Conservation (phyloP, 53 echinoderm and acorn worm species). For the Actinopyga echinites region DNA sequence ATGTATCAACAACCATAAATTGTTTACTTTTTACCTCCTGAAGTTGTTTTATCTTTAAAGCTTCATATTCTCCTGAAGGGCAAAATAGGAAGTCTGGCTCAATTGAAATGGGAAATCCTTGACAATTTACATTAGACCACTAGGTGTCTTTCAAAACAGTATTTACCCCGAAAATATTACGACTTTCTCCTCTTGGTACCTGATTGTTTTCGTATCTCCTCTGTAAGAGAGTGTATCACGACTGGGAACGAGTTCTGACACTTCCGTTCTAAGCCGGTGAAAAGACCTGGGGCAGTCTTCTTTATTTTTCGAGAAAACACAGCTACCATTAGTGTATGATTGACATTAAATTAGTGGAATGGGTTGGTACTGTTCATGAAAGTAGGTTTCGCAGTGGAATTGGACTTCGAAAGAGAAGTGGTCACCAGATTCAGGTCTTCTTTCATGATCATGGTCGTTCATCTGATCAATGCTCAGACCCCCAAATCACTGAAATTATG, state of each 20-base stretch:
- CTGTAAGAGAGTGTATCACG: not conserved
- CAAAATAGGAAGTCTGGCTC: too few species aligned
- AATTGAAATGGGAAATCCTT: not conserved
- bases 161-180: too few species aligned
- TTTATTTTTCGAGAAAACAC: not conserved
- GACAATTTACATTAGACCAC: not conserved
- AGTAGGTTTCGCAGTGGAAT: too few species aligned
- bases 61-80: too few species aligned
- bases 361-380: not conserved
- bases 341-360: slow-evolving; percentile 9
- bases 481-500: too few species aligned
- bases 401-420: too few species aligned
- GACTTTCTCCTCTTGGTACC: not conserved
- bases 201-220: not conserved
- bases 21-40: too few species aligned
- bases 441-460: too few species aligned
- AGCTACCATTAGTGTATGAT: slow-evolving; percentile 8
- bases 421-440: too few species aligned
- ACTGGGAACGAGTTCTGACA: not conserved
- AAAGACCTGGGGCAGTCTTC: not conserved
- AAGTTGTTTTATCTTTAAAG: too few species aligned
- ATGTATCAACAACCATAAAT: too few species aligned
- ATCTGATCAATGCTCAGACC: too few species aligned
- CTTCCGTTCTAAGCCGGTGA: not conserved
- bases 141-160: not conserved